Conservation (phyloP, 2,797 vertebrate genomes). For the Crenuchus spilurus region DNA sequence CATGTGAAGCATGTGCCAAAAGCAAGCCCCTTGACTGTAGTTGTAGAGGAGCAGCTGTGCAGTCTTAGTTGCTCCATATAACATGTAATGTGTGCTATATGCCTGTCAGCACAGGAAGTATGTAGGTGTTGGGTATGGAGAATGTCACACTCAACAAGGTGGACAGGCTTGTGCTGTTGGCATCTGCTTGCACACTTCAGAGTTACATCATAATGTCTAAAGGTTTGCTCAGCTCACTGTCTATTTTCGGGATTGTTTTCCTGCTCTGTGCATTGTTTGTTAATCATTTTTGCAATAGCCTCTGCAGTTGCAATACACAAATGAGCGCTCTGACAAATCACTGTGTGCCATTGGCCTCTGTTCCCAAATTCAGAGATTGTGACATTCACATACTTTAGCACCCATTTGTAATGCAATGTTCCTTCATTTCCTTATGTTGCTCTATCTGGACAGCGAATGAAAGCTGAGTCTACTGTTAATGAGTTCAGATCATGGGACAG, state of each 20-base stretch:
- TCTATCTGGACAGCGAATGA: not conserved
- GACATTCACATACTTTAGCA: not conserved
- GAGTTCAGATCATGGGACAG: slow-evolving; percentile 2
- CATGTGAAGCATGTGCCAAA: not conserved
- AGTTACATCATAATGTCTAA: not conserved
- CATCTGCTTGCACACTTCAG: not conserved
- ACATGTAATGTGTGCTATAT: not conserved
- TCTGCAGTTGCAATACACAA: not conserved
- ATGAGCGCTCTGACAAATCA: not conserved
- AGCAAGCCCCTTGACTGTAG: not conserved
- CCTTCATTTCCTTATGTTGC: not conserved
- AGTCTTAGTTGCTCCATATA: not conserved
- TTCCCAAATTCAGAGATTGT: not conserved
- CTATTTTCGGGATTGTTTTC: not conserved
- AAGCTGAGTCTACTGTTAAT: not conserved
- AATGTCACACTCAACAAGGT: not conserved
- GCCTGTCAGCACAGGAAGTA: not conserved
- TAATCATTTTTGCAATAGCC: not conserved
- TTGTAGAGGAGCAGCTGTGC: not conserved
- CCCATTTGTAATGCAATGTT: not conserved
- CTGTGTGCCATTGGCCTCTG: not conserved
- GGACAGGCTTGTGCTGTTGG: not conserved
- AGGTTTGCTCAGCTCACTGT: not conserved
- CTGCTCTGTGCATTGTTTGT: not conserved
- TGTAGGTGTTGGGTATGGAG: not conserved